A percentile compares a stretch with the other conserved stretches of the same genome.
Conservation (phyloP, 1,140 invertebrate genomes). For the Marisa cornuarietis region DNA sequence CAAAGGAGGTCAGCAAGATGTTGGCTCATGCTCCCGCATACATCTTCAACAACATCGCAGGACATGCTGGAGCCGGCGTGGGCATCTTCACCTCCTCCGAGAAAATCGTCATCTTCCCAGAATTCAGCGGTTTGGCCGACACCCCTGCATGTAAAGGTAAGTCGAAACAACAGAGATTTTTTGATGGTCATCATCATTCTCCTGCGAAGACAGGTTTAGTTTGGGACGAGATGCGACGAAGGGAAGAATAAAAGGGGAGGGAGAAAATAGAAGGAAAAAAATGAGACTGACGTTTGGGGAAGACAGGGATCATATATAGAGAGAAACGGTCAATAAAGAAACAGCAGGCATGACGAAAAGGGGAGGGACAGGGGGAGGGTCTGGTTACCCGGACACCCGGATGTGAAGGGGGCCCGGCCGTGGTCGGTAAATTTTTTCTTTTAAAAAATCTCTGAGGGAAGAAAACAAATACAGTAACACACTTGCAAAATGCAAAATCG, state of each 20-base stretch:
- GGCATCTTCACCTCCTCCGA: slow-evolving; percentile 14
- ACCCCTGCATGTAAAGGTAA: slow-evolving; percentile 13
- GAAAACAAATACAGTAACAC: too few relatives aligned
- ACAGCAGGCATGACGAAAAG: too few relatives aligned
- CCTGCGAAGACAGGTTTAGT: neutral
- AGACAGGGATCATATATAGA: neutral
- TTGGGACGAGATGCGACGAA: neutral
- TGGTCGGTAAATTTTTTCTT: too few relatives aligned
- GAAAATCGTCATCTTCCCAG: slow-evolving; percentile 17
- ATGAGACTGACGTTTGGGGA: too few relatives aligned
- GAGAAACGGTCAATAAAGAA: neutral
- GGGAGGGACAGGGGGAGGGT: too few relatives aligned
- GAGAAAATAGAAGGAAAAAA: neutral
- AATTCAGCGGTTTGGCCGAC: neutral
- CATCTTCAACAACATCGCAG: slow-evolving; percentile 4
- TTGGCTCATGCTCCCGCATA: neutral
- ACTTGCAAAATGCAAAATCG: too few relatives aligned
- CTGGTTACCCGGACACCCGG: too few relatives aligned
- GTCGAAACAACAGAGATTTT: neutral
- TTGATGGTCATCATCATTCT: neutral
- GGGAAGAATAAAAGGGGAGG: neutral
- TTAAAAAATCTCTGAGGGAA: too few relatives aligned
- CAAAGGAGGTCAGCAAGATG: slow-evolving; percentile 21
- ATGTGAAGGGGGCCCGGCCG: too few relatives aligned
- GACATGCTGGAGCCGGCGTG: neutral